These are phyloP conservation scores for Lampris megalopsis DNA, from an alignment of 2,113 vertebrate genomes.

Conservation along the genomic window DNA sequence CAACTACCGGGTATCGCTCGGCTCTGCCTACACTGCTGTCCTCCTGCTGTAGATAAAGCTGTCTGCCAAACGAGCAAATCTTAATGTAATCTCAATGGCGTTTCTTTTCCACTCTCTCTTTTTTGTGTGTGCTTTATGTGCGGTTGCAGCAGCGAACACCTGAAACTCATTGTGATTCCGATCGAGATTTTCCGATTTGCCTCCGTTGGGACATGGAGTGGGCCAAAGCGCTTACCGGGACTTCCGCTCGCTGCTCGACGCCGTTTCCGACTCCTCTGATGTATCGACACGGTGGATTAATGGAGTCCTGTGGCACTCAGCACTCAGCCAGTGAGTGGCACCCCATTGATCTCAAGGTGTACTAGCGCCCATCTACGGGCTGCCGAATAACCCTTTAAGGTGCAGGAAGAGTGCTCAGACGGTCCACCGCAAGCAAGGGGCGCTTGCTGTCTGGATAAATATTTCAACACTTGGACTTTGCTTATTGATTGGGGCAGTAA, in stretches of 20 bases:
- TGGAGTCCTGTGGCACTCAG: constrained; percentile 83
- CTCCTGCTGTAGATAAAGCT: too few species aligned
- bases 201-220: constrained; percentile 30
- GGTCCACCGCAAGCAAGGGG: constrained; percentile 81
- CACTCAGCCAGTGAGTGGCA: constrained; percentile 82
- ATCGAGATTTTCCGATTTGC: background rate
- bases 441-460: constrained; percentile 83
- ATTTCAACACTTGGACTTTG: constrained; percentile 88
- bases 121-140: background rate
- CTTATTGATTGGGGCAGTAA: constrained; percentile 88
- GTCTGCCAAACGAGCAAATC: too few species aligned
- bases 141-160: background rate
- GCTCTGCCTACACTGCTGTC: too few species aligned
- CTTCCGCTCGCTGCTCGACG: constrained; percentile 52
- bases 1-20: too few species aligned
- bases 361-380: constrained; percentile 84
- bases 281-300: constrained; percentile 83
- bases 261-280: constrained; percentile 69
- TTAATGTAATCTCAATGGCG: too few species aligned
- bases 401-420: constrained; percentile 85
- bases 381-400: constrained; percentile 86
- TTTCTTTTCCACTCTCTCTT: background rate
- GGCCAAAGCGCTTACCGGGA: constrained; percentile 49
- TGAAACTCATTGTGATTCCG: background rate
- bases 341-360: constrained; percentile 85